phyloP scores from a whole-genome alignment of 1,140 invertebrate species.

The Holcopasites calliopsidis region DNA sequence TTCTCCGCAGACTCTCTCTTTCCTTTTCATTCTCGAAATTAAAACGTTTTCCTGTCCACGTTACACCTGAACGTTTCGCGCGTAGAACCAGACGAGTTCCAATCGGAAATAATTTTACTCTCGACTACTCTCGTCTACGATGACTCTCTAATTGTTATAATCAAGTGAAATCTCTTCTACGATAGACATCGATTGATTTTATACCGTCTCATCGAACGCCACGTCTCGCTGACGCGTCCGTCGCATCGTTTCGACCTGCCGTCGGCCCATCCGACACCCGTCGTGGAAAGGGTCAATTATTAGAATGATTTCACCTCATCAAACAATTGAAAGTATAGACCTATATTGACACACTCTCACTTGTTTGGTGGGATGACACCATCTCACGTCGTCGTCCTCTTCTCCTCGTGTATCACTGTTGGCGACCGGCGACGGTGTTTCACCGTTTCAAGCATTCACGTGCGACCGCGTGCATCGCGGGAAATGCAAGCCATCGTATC shows the following conservation, averaged over 20 bases:
- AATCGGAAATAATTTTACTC: too few relatives aligned
- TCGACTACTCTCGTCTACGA: not conserved
- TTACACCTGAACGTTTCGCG: too few relatives aligned
- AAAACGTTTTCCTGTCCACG: not conserved
- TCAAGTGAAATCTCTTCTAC: conserved; percentile 63
- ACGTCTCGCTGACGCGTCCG: conserved; percentile 13
- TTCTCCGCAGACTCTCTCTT: too few relatives aligned
- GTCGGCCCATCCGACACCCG: conserved; percentile 41
- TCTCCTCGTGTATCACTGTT: not conserved
- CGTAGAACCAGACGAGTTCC: too few relatives aligned
- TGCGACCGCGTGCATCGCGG: not conserved
- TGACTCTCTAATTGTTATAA: conserved; percentile 60
- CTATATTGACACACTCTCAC: conserved; percentile 80
- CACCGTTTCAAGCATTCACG: not conserved
- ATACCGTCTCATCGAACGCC: conserved; percentile 33
- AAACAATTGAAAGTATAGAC: conserved; percentile 81
- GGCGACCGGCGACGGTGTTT: not conserved
- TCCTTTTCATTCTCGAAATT: not conserved
- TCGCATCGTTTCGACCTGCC: conserved; percentile 52
- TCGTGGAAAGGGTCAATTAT: conserved; percentile 42
- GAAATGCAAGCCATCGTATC: not conserved
- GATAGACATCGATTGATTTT: conserved; percentile 34
- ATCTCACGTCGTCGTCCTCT: conserved; percentile 64
- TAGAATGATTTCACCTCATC: conserved; percentile 80
- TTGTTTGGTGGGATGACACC: conserved; percentile 80